A percentile compares a stretch with the other conserved stretches of the same genome.
These are phyloP conservation scores for Sminthurides bifidus DNA, from an alignment of 1,140 invertebrate genomes.

Conservation along the genomic window DNA sequence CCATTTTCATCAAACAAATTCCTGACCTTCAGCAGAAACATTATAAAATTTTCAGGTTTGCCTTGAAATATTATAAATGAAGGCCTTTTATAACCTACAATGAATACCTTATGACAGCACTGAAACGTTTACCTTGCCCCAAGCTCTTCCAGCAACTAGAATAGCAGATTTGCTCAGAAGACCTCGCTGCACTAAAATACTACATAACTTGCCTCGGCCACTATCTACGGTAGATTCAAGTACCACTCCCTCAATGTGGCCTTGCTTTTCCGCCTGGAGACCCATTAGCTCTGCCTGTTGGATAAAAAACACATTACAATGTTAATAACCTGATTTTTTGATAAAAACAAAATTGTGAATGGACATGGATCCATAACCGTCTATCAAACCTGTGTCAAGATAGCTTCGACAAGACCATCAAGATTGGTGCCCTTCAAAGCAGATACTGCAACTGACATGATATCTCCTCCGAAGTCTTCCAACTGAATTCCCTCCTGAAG, in stretches of 20 bases:
- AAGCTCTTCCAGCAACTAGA: constrained; percentile 68
- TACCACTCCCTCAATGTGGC: constrained; percentile 75
- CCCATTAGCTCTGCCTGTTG: constrained; percentile 74
- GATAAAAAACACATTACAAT: constrained; percentile 13
- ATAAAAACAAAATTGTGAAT: too few species aligned
- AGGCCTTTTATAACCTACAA: background rate
- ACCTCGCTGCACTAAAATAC: constrained; percentile 77
- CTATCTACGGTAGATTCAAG: constrained; percentile 72
- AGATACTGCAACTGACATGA: constrained; percentile 83
- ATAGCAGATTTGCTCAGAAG: constrained; percentile 68
- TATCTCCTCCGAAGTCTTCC: constrained; percentile 82
- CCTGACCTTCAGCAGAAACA: constrained; percentile 43
- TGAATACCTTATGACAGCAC: too few species aligned
- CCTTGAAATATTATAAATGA: constrained; percentile 12
- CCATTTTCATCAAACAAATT: constrained; percentile 73
- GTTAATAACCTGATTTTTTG: too few species aligned
- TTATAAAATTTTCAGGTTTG: background rate
- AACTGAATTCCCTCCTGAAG: constrained; percentile 62
- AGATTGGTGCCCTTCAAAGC: constrained; percentile 74
- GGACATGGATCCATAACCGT: too few species aligned
- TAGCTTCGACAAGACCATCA: constrained; percentile 66
- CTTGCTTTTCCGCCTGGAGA: constrained; percentile 64
- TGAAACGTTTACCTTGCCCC: constrained; percentile 67
- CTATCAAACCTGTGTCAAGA: constrained; percentile 47
- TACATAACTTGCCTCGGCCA: constrained; percentile 62